Percentiles rank a stretch among this genome's conserved stretches.
These are phyloP conservation scores for Eciton burchellii DNA, from an alignment of 1,140 invertebrate genomes.

Conservation along the genomic window DNA sequence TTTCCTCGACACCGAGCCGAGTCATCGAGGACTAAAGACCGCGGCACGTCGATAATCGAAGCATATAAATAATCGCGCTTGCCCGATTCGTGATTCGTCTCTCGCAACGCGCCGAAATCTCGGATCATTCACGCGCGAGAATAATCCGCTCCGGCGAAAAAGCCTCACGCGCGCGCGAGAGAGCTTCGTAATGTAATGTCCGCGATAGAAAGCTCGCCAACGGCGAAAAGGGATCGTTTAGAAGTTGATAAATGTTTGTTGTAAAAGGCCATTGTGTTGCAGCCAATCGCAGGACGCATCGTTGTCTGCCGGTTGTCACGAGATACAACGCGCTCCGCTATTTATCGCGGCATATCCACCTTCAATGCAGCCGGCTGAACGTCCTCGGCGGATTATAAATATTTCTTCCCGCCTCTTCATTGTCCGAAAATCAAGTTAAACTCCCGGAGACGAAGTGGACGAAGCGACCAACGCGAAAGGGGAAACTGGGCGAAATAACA, in stretches of 20 bases:
- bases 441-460: neutral
- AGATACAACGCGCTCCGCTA: neutral
- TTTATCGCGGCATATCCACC: neutral
- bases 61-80: constrained; percentile 36
- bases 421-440: constrained; percentile 10
- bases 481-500: neutral
- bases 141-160: constrained; percentile 13
- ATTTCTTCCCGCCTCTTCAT: neutral
- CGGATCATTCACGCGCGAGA: neutral
- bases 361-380: neutral
- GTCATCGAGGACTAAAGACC: constrained; percentile 27
- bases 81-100: neutral
- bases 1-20: constrained; percentile 16
- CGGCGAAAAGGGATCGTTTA: neutral
- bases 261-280: constrained; percentile 14
- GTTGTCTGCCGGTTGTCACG: neutral
- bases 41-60: neutral
- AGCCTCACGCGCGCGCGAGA: neutral
- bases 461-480: neutral
- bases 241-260: constrained; percentile 21
- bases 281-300: neutral
- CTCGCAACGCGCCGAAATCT: constrained; percentile 13
- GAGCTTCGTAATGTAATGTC: neutral
- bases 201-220: neutral
- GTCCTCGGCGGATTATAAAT: neutral